These are phyloP conservation scores for Dynastes hyllus DNA, from an alignment of 2,888 invertebrate genomes.

Conservation along the genomic window DNA sequence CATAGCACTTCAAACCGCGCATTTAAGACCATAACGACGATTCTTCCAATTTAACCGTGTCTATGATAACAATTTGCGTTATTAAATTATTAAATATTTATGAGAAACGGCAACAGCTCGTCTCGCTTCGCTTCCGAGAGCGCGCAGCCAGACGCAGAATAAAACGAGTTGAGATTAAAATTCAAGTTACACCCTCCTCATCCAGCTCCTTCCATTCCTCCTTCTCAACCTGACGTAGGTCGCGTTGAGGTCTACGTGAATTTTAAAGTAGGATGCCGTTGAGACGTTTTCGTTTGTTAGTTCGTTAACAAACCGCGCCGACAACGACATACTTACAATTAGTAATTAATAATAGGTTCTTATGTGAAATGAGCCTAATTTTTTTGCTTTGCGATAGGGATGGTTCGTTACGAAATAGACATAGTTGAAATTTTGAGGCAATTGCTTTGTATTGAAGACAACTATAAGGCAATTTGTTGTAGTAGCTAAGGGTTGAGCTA, in stretches of 20 bases:
- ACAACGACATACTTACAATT: no score
- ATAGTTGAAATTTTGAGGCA: no score
- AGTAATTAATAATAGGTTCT: no score
- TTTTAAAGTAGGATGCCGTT: constrained; percentile 58
- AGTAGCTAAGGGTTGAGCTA: no score
- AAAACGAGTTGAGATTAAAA: constrained; percentile 64
- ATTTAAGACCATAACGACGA: constrained; percentile 55
- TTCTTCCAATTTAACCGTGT: constrained; percentile 57
- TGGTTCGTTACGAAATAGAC: no score
- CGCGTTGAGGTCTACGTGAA: constrained; percentile 60
- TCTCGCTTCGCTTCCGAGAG: constrained; percentile 58
- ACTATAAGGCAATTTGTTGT: no score
- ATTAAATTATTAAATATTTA: constrained; percentile 62
- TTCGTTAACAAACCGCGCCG: no score
- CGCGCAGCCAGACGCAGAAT: constrained; percentile 57
- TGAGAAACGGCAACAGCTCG: constrained; percentile 52
- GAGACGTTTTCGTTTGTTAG: constrained; percentile 26
- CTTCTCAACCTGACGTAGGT: constrained; percentile 50
- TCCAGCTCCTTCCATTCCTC: constrained; percentile 58
- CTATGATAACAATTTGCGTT: constrained; percentile 58
- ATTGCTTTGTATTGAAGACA: no score
- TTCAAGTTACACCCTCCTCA: constrained; percentile 51
- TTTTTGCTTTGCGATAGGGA: no score
- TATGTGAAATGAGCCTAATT: no score
- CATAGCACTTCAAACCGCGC: neutral